Evolutionary conservation across 2,888 invertebrate species (phyloP).

Genomic region (Listrodromus nycthemerus): DNA sequence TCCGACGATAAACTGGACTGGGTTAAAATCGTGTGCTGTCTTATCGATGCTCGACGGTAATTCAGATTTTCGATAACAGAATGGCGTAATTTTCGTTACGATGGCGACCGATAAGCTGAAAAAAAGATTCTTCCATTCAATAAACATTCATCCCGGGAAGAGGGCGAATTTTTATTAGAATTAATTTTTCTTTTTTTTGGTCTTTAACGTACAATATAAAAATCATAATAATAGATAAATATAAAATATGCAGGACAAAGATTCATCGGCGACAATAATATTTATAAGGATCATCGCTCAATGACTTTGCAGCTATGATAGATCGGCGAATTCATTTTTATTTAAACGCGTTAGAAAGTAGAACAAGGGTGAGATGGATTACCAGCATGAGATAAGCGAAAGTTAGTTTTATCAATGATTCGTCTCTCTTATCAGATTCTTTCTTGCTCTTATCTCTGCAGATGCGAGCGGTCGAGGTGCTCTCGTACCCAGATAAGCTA

Average conservation of each 20-base stretch:
- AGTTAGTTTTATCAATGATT: background rate
- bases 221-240: too few species aligned
- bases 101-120: too few species aligned
- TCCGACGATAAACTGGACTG: background rate
- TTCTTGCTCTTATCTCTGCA: background rate
- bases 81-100: background rate
- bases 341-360: background rate
- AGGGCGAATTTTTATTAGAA: too few species aligned
- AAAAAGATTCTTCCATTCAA: too few species aligned
- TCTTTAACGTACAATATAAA: too few species aligned
- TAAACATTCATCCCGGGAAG: too few species aligned
- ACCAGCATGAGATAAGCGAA: background rate
- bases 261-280: too few species aligned
- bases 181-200: too few species aligned
- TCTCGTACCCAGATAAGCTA: background rate
- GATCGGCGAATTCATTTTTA: too few species aligned
- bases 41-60: background rate
- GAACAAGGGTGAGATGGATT: background rate
- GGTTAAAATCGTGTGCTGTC: background rate
- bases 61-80: background rate
- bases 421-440: constrained; percentile 5
- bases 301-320: too few species aligned
- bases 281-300: too few species aligned
- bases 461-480: background rate
- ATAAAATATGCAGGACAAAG: too few species aligned